phyloP scores from a whole-genome alignment of 2,797 vertebrate species.

The Silurus aristotelis region DNA sequence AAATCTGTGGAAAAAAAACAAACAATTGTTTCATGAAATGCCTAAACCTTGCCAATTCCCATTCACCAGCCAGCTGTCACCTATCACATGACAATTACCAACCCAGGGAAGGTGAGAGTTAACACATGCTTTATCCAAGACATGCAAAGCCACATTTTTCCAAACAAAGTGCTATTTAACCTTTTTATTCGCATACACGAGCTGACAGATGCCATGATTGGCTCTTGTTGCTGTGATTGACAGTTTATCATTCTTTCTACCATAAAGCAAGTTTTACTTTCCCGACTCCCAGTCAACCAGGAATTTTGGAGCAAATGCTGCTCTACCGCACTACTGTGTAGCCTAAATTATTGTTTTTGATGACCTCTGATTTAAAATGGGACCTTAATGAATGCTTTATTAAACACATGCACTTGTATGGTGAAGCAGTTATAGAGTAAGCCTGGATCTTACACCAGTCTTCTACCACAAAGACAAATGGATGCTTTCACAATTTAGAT shows the following conservation, averaged over 20 bases:
- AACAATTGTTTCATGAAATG: neutral
- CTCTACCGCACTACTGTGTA: no score
- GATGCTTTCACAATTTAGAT: neutral
- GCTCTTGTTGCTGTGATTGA: neutral
- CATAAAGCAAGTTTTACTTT: neutral
- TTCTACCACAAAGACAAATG: no score
- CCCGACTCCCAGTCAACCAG: neutral
- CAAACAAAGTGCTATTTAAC: neutral
- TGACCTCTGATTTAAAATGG: neutral
- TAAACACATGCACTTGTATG: neutral
- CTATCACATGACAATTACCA: neutral
- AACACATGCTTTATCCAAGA: neutral
- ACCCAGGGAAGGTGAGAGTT: neutral
- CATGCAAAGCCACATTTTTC: neutral
- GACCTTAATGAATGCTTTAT: neutral
- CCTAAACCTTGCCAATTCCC: neutral
- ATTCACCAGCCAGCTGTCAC: constrained; percentile 7
- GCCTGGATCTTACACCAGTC: neutral
- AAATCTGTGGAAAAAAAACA: neutral
- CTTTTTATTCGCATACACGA: neutral
- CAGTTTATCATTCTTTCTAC: neutral
- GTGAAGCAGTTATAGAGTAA: neutral
- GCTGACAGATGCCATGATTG: neutral
- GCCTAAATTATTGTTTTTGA: no score
- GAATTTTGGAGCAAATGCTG: neutral